Conservation (phyloP, 2,888 invertebrate genomes). For the Pammene fasciana region DNA sequence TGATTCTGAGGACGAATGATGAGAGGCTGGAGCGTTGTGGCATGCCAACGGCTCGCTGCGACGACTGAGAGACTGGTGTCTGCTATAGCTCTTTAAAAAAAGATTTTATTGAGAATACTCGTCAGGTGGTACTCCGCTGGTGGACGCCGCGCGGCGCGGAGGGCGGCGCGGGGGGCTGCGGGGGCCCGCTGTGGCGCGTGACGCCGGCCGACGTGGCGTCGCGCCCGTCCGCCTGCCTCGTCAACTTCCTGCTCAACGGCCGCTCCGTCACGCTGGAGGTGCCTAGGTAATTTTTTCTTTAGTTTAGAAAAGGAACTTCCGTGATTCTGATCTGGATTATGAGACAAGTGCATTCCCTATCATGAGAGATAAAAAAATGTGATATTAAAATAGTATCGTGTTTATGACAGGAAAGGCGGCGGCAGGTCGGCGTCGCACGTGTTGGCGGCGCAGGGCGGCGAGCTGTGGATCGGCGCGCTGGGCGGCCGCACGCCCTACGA, state of each 20-base stretch:
- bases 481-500: no score
- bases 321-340: no score
- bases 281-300: slow-evolving; percentile 79
- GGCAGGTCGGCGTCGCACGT: slow-evolving; percentile 96
- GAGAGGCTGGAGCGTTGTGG: no score
- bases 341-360: no score
- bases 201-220: slow-evolving; percentile 98
- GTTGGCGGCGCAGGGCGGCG: slow-evolving; percentile 88
- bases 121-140: slow-evolving; percentile 94
- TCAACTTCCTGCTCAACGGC: slow-evolving; percentile 97
- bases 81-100: no score
- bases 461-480: slow-evolving; percentile 12
- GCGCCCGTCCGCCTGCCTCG: slow-evolving; percentile 90
- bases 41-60: no score
- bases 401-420: slow-evolving; percentile 85
- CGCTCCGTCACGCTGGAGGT: slow-evolving; percentile 95
- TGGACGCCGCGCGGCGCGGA: slow-evolving; percentile 96
- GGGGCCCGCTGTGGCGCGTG: slow-evolving; percentile 94
- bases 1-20: no score
- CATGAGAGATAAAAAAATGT: no score
- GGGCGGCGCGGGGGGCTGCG: slow-evolving; percentile 90
- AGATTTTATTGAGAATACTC: no score
- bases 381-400: no score
- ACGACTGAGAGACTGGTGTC: no score
- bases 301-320: no score